Evolutionary conservation across 2,113 vertebrate genomes (phyloP).

Genomic region (Erythrolamprus reginae): DNA sequence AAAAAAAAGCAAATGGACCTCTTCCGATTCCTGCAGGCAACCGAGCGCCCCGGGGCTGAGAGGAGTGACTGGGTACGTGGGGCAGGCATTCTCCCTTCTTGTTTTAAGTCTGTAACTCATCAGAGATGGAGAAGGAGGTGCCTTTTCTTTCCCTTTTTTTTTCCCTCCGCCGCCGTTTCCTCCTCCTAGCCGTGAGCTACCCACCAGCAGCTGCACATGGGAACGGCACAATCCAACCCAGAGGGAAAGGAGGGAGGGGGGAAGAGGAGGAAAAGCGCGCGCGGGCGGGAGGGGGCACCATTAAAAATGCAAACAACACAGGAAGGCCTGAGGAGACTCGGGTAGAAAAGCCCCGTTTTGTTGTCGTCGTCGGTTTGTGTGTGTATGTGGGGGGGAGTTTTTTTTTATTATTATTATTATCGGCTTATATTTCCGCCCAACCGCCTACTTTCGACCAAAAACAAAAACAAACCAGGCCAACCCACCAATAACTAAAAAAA

Average conservation of each 20-base stretch:
- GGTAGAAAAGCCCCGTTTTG: not conserved
- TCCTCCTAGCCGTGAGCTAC: conserved; percentile 11
- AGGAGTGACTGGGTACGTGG: conserved; percentile 2
- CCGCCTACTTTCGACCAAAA: not conserved
- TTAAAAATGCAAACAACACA: not conserved
- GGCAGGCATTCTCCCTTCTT: not conserved
- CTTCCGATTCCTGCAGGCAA: not conserved
- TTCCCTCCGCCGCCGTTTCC: not conserved
- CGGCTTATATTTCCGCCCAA: not conserved
- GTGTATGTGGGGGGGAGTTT: no score
- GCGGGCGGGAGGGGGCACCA: not conserved
- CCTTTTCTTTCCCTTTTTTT: not conserved
- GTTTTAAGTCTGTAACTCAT: conserved; percentile 1
- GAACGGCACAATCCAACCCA: not conserved
- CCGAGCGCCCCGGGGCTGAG: not conserved
- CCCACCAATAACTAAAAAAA: not conserved
- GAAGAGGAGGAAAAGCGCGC: no score
- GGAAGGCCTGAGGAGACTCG: not conserved
- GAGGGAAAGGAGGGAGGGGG: no score
- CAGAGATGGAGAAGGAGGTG: conserved; percentile 1
- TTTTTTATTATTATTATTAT: no score
- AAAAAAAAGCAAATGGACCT: not conserved
- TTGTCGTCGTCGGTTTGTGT: no score
- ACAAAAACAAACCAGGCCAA: not conserved
- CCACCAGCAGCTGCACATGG: conserved; percentile 10